Percentiles rank a stretch among this genome's conserved stretches.
Conservation (phyloP, 2,797 vertebrate species). For the Lerista edwardsae region DNA sequence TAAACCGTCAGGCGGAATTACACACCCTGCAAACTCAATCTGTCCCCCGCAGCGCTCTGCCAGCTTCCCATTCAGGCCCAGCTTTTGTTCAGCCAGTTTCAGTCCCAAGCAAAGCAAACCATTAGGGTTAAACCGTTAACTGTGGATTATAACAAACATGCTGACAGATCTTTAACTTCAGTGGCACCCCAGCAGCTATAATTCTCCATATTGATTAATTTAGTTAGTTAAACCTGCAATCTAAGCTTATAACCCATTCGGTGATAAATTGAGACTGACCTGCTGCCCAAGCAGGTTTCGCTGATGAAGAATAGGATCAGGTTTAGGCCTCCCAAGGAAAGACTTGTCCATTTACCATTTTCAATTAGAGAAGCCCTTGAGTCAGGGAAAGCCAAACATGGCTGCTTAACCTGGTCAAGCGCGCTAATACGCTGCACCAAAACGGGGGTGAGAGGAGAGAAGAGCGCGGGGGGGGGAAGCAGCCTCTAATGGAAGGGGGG, state of each 20-base stretch:
- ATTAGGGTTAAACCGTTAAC: slow-evolving; percentile 67
- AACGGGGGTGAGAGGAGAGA: background rate
- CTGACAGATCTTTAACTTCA: slow-evolving; percentile 68
- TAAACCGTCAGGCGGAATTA: slow-evolving; percentile 73
- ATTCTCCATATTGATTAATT: slow-evolving; percentile 75
- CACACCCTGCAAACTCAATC: slow-evolving; percentile 65
- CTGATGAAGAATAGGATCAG: slow-evolving; percentile 68
- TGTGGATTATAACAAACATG: slow-evolving; percentile 66
- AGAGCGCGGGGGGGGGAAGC: no score
- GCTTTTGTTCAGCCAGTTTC: slow-evolving; percentile 65
- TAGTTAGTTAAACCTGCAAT: slow-evolving; percentile 74
- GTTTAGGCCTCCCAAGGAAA: slow-evolving; percentile 63
- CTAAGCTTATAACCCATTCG: slow-evolving; percentile 69
- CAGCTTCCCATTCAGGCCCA: slow-evolving; percentile 32
- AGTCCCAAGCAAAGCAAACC: slow-evolving; percentile 45
- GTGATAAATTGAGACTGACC: slow-evolving; percentile 71
- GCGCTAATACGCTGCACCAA: slow-evolving; percentile 30
- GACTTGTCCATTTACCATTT: slow-evolving; percentile 67
- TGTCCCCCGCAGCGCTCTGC: background rate
- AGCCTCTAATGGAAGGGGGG: background rate
- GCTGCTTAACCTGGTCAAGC: slow-evolving; percentile 63
- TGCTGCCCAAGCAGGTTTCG: slow-evolving; percentile 70
- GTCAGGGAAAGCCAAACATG: slow-evolving; percentile 63
- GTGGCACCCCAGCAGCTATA: slow-evolving; percentile 70
- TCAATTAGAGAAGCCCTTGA: slow-evolving; percentile 66